Base-by-base conservation (phyloP, 2,113 vertebrate genomes). In the Mastomys coucha region DNA sequence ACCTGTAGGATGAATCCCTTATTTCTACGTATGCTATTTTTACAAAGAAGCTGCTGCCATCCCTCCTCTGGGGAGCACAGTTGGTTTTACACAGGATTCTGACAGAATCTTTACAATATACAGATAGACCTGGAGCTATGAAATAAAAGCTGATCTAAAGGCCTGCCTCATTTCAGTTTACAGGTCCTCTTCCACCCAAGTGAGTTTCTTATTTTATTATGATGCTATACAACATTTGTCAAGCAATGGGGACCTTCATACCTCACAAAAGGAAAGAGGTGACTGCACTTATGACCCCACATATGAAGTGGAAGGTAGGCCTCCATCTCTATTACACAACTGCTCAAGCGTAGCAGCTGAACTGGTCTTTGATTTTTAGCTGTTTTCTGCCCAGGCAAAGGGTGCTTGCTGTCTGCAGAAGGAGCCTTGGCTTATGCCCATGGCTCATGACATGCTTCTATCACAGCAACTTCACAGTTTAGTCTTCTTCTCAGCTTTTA, bases 271-370 rank as follows among this genome's bases (percentile, higher is more conserved):
- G n/a, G 39, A 75, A 39, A 94, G 73, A 53, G 81, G 53, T 49
- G 24, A 51, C 60, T 89, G 60, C 39, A 69, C 75, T 92, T 24
- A 49, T 2, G 39, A 87, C 49, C 36, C 26, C 58, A 63, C 84
- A 56, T 31, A 65, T 4, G 28, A 89, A 42, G 63, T 51, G 49
- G 45, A 49, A 93, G 72, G 56, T 36, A 28, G 3, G 7, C 10
- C 0, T 0, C 56, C 58, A 22, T 67, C 16, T 73, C 67, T 53
- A 31, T 60, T 14, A 91, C 0, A 26, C 87, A 53, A 33, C 8
- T 1, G 0, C 72, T 89, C 58, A 17, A 10, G n/a, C 5, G 2
- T 22, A n/a, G 51, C 2, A 0, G 17, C 14, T 0, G 4, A 51
- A 51, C 72, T 51, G 31, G 2, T n/a, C 77, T 39, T 89, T 85